These are phyloP conservation scores for Gymnocheta viridis DNA, from an alignment of 2,888 invertebrate genomes.

Conservation along the genomic window DNA sequence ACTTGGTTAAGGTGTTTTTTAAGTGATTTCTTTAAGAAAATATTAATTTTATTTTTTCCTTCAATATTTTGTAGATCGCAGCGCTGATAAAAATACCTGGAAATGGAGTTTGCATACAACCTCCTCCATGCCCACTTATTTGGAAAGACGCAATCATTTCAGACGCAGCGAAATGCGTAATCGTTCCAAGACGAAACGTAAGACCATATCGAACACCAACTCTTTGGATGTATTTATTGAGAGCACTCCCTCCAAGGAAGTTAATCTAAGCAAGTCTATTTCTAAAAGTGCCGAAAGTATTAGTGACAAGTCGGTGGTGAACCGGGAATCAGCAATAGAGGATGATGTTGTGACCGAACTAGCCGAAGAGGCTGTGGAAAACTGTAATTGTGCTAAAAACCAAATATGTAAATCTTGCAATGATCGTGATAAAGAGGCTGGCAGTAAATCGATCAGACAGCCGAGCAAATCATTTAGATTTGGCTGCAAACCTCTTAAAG, in stretches of 20 bases:
- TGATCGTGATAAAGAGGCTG: constrained; percentile 20
- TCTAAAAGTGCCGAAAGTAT: constrained; percentile 71
- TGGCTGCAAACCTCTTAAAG: constrained; percentile 77
- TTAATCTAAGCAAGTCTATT: constrained; percentile 37
- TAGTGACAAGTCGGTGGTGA: constrained; percentile 39
- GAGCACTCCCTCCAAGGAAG: constrained; percentile 61
- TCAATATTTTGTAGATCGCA: constrained; percentile 77
- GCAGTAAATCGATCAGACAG: constrained; percentile 21
- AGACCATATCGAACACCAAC: constrained; percentile 79
- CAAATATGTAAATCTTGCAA: constrained; percentile 73
- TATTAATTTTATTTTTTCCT: neutral
- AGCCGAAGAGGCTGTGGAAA: constrained; percentile 59
- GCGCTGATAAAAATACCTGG: constrained; percentile 82
- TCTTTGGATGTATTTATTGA: constrained; percentile 80
- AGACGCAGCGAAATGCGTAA: constrained; percentile 84
- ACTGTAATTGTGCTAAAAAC: constrained; percentile 71
- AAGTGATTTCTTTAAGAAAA: neutral
- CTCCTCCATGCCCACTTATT: constrained; percentile 92
- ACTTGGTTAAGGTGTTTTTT: neutral
- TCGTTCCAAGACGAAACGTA: constrained; percentile 81
- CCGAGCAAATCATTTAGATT: constrained; percentile 46
- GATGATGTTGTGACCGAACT: neutral
- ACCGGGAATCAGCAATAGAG: neutral
- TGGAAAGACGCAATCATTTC: constrained; percentile 91
- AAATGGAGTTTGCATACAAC: constrained; percentile 85